These are phyloP conservation scores for Achroia grisella DNA, from an alignment of 1,140 invertebrate genomes.

Conservation along the genomic window DNA sequence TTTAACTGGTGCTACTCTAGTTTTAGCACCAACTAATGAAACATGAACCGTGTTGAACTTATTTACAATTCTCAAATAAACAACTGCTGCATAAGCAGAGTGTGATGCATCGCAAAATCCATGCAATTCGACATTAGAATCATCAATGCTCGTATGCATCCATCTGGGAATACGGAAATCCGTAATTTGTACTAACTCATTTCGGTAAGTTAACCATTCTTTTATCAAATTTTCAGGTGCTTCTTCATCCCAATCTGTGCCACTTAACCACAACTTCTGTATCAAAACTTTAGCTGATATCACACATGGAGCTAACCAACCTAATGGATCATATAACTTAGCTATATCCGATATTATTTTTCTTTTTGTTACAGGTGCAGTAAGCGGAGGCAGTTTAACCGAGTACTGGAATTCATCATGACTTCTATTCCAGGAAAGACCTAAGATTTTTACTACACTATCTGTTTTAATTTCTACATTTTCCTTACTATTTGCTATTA, in stretches of 20 bases:
- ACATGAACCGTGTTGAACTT: conserved; percentile 6
- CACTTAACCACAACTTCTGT: conserved; percentile 41
- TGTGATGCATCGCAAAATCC: conserved; percentile 31
- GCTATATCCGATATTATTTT: conserved; percentile 22
- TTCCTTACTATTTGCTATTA: neutral
- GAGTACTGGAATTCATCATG: conserved; percentile 18
- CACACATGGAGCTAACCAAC: conserved; percentile 46
- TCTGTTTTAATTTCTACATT: conserved; percentile 5
- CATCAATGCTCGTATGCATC: neutral
- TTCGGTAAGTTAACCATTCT: conserved; percentile 5
- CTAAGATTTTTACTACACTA: conserved; percentile 17
- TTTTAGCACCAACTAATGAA: conserved; percentile 43
- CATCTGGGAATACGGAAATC: conserved; percentile 9
- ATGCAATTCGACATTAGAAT: conserved; percentile 5
- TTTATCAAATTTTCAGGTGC: conserved; percentile 8
- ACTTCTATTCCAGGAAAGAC: conserved; percentile 19
- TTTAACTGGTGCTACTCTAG: conserved; percentile 32
- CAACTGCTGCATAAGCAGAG: conserved; percentile 22
- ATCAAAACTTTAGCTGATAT: conserved; percentile 50
- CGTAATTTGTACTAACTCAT: conserved; percentile 5
- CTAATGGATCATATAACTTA: conserved; percentile 29
- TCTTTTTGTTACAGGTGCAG: conserved; percentile 20
- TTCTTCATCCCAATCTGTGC: conserved; percentile 38
- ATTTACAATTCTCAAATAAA: conserved; percentile 15
- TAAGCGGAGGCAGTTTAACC: neutral